phyloP scores from a whole-genome alignment of 2,113 vertebrate species.

The Siphamia tubifer region DNA sequence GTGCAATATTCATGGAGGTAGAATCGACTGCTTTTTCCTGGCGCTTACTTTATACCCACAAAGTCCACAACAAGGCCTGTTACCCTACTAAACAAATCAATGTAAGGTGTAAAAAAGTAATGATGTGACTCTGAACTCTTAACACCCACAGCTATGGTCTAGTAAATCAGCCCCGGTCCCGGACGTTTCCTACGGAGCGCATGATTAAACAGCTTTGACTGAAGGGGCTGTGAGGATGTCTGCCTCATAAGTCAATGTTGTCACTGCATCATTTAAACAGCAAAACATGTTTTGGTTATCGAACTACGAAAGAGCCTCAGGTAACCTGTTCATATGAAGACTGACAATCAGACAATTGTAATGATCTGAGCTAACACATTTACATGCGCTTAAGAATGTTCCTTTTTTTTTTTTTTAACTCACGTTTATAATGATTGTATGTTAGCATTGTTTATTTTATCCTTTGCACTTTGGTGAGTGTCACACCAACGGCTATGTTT shows the following conservation, averaged over 20 bases:
- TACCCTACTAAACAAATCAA: slow-evolving; percentile 69
- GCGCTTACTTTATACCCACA: slow-evolving; percentile 53
- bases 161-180: slow-evolving; percentile 61
- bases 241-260: slow-evolving; percentile 45
- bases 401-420: too few species aligned
- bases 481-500: too few species aligned
- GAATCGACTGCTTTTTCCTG: slow-evolving; percentile 14
- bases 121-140: slow-evolving; percentile 66
- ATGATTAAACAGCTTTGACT: slow-evolving; percentile 60
- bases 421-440: too few species aligned
- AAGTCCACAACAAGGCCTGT: slow-evolving; percentile 55
- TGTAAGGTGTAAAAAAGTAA: slow-evolving; percentile 70
- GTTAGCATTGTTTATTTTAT: too few species aligned
- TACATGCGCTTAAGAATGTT: too few species aligned
- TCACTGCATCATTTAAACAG: slow-evolving; percentile 34
- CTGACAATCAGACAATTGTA: too few species aligned
- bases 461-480: too few species aligned
- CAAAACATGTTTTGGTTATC: not conserved
- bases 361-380: too few species aligned
- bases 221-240: slow-evolving; percentile 17
- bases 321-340: too few species aligned
- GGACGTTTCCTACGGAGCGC: slow-evolving; percentile 53
- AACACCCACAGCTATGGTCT: slow-evolving; percentile 46
- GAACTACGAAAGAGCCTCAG: too few species aligned
- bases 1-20: slow-evolving; percentile 18